A percentile compares a stretch with the other conserved stretches of the same genome.
Evolutionary conservation across 1,140 invertebrate species (phyloP).

Genomic region (Batillaria attramentaria): DNA sequence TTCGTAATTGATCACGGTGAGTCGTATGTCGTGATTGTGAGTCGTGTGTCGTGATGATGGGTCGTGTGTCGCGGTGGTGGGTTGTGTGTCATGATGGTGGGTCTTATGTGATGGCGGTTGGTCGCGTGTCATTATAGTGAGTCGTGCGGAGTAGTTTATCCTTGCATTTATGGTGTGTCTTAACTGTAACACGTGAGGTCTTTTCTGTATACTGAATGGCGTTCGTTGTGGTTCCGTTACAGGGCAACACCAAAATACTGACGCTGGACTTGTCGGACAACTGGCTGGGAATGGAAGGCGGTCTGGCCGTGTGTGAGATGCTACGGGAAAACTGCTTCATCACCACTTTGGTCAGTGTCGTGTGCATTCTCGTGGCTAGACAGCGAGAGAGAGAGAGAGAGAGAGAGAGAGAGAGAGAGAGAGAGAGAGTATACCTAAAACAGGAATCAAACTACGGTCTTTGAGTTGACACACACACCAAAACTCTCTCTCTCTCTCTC

Average conservation of each 20-base stretch:
- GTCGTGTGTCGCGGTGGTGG: no score
- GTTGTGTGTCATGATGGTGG: neutral
- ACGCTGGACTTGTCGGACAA: slow-evolving; percentile 69
- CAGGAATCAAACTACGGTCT: neutral
- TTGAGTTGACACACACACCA: neutral
- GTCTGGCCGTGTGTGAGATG: slow-evolving; percentile 67
- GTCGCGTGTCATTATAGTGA: slow-evolving; percentile 67
- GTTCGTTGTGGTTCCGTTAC: neutral
- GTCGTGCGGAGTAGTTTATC: no score
- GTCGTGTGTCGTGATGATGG: slow-evolving; percentile 41
- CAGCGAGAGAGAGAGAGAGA: neutral
- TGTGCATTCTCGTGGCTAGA: neutral
- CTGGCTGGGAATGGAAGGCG: slow-evolving; percentile 65
- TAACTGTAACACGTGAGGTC: no score
- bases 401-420: neutral
- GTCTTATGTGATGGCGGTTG: no score
- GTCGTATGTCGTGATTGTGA: slow-evolving; percentile 68
- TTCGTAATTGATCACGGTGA: no score
- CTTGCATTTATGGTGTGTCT: no score
- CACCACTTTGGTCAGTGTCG: slow-evolving; percentile 61
- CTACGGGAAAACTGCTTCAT: slow-evolving; percentile 71
- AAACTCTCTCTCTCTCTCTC: slow-evolving; percentile 2
- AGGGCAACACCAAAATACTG: slow-evolving; percentile 66
- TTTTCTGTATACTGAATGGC: no score
- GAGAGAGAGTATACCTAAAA: neutral